phyloP scores from a whole-genome alignment of 2,888 invertebrate genomes.

The Scaptomyza flava region DNA sequence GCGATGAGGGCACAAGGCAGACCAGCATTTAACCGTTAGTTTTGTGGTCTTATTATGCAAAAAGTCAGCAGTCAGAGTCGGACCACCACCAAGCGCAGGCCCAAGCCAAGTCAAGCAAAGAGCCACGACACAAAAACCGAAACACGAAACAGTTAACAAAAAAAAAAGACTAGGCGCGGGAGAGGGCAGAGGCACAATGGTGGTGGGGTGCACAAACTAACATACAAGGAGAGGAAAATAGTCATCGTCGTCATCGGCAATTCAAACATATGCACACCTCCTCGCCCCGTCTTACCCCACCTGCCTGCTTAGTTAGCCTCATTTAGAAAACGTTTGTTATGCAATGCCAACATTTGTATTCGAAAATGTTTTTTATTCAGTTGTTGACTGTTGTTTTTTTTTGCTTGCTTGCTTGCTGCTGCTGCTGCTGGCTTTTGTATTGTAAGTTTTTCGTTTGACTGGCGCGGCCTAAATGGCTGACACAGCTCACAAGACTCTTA shows the following conservation, averaged over 20 bases:
- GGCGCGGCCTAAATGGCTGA: slow-evolving; percentile 76
- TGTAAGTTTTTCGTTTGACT: slow-evolving; percentile 55
- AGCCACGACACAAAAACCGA: slow-evolving; percentile 69
- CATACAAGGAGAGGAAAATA: slow-evolving; percentile 67
- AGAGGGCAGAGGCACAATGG: not conserved
- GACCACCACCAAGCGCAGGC: slow-evolving; percentile 64
- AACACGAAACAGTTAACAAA: slow-evolving; percentile 73
- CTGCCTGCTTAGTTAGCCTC: slow-evolving; percentile 78
- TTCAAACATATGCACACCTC: slow-evolving; percentile 77
- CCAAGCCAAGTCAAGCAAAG: slow-evolving; percentile 48
- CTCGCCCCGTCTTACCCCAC: slow-evolving; percentile 3
- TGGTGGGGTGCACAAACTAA: slow-evolving; percentile 32
- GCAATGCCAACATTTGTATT: slow-evolving; percentile 83
- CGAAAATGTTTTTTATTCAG: slow-evolving; percentile 80
- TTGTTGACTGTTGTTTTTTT: slow-evolving; percentile 66
- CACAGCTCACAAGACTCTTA: slow-evolving; percentile 52
- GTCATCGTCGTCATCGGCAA: slow-evolving; percentile 78
- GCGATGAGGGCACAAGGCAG: slow-evolving; percentile 8
- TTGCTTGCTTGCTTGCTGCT: slow-evolving; percentile 1
- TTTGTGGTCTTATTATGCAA: slow-evolving; percentile 82
- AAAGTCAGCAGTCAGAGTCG: slow-evolving; percentile 52
- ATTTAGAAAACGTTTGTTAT: slow-evolving; percentile 82
- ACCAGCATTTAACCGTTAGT: slow-evolving; percentile 78
- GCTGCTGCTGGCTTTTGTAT: slow-evolving; percentile 47
- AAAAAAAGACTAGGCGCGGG: slow-evolving; percentile 50